Conservation (phyloP, 2,888 invertebrate genomes). For the Neoscelio sp. region DNA sequence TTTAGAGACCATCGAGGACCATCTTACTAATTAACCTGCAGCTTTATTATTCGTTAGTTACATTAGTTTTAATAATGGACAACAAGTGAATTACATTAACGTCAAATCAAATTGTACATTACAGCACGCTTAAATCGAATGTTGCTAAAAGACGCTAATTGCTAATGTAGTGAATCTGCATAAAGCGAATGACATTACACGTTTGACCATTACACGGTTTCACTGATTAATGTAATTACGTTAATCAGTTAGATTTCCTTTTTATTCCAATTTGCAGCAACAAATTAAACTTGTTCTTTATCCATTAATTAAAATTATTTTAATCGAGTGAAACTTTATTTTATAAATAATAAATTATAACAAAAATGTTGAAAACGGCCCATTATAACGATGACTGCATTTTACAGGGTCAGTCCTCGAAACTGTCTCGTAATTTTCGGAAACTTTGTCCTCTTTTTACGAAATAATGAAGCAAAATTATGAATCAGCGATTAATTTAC, state of each 20-base stretch:
- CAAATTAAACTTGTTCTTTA: constrained; percentile 17
- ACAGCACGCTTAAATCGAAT: constrained; percentile 31
- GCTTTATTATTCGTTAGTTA: constrained; percentile 24
- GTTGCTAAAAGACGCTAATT: constrained; percentile 44
- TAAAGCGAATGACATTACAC: constrained; percentile 38
- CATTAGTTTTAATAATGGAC: constrained; percentile 26
- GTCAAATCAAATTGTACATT: constrained; percentile 32
- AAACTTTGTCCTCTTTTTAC: too few species aligned
- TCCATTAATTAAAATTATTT: background rate
- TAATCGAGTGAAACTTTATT: background rate
- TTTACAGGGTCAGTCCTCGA: too few species aligned
- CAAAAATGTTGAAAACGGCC: too few species aligned
- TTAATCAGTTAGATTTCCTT: constrained; percentile 9
- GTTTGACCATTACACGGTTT: constrained; percentile 34
- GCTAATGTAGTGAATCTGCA: constrained; percentile 48
- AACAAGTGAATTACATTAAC: constrained; percentile 42
- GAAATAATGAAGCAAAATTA: background rate
- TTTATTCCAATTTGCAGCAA: constrained; percentile 9
- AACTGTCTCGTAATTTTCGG: too few species aligned
- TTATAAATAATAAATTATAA: background rate
- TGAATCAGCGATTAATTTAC: background rate
- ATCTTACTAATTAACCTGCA: too few species aligned
- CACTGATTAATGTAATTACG: constrained; percentile 30
- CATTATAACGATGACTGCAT: too few species aligned
- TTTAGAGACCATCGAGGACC: background rate